Percentiles rank a stretch among this genome's conserved stretches.
phyloP scores from a whole-genome alignment of 2,797 vertebrate genomes.

The Periophthalmus magnuspinnatus region DNA sequence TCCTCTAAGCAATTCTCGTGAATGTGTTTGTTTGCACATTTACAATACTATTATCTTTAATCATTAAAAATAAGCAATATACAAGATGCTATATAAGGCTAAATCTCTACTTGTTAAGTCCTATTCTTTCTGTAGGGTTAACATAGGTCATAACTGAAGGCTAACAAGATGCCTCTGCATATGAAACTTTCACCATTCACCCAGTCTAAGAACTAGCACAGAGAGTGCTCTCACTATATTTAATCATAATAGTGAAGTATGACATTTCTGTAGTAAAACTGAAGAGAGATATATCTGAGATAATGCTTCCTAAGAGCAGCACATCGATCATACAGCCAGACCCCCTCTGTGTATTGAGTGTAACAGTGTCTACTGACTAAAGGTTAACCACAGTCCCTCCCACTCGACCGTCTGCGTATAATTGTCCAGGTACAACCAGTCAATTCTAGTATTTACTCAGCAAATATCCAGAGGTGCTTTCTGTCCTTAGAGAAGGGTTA shows the following conservation, averaged over 20 bases:
- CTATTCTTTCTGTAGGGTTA: too few relatives aligned
- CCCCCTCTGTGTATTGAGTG: not conserved
- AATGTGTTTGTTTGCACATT: not conserved
- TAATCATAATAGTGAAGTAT: not conserved
- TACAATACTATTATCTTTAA: too few relatives aligned
- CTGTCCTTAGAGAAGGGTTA: slow-evolving; percentile 8
- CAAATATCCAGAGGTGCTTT: slow-evolving; percentile 3
- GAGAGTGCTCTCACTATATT: not conserved
- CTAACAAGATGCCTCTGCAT: not conserved
- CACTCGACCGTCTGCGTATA: not conserved
- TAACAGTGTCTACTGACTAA: slow-evolving; percentile 8
- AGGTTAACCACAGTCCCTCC: slow-evolving; percentile 4
- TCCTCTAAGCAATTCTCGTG: not conserved
- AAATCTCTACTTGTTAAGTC: not conserved
- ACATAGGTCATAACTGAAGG: too few relatives aligned
- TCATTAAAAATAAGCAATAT: not conserved
- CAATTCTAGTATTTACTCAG: slow-evolving; percentile 12
- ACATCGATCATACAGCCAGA: not conserved
- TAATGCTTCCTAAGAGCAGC: not conserved
- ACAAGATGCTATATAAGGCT: not conserved
- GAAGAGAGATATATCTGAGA: not conserved
- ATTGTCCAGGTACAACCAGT: not conserved
- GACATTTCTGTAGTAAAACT: not conserved
- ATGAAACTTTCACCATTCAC: not conserved
- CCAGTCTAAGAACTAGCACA: not conserved